A percentile compares a stretch with the other conserved stretches of the same genome.
phyloP scores from a whole-genome alignment of 2,113 vertebrate species.

The Colinus virginianus region DNA sequence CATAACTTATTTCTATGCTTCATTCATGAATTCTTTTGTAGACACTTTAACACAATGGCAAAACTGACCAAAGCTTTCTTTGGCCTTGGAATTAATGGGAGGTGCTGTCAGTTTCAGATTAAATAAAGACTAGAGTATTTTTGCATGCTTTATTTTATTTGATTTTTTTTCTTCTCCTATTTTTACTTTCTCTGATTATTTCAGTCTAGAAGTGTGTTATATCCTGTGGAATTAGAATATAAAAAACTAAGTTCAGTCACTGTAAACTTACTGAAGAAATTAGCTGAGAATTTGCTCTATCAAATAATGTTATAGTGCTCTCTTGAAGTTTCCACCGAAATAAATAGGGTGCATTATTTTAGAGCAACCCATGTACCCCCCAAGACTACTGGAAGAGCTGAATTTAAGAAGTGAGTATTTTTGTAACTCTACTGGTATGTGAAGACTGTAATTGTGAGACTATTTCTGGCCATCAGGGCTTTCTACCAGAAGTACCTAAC shows the following conservation, averaged over 20 bases:
- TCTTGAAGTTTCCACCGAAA: too few species aligned
- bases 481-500: background rate
- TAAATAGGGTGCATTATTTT: too few species aligned
- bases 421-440: background rate
- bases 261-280: background rate
- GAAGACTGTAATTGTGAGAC: background rate
- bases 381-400: background rate
- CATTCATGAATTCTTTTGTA: background rate
- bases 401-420: background rate
- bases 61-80: background rate
- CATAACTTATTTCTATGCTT: background rate
- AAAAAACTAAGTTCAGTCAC: background rate
- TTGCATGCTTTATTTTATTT: background rate
- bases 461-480: background rate
- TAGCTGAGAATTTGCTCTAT: background rate
- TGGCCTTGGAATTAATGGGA: background rate
- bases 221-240: background rate
- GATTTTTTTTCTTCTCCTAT: background rate
- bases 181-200: background rate
- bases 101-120: background rate
- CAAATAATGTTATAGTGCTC: too few species aligned
- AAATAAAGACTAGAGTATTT: background rate
- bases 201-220: background rate
- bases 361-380: too few species aligned
- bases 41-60: background rate